Percentiles rank a stretch among this genome's conserved stretches.
Evolutionary conservation across 2,888 invertebrate genomes (phyloP).

Genomic region (Cylindroiulus punctatus): DNA sequence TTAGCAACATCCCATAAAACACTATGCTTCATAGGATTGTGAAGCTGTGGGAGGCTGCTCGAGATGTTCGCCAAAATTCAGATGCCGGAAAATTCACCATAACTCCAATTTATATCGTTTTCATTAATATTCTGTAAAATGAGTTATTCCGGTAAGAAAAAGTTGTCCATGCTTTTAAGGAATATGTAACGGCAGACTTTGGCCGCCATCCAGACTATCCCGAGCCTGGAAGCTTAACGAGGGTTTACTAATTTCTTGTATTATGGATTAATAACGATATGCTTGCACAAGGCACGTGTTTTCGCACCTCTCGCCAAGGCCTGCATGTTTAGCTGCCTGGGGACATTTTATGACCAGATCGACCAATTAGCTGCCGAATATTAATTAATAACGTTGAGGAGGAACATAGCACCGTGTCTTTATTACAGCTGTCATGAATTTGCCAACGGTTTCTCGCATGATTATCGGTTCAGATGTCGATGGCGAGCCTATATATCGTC

Average conservation of each 20-base stretch:
- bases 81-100: too few relatives aligned
- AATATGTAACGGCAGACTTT: background rate
- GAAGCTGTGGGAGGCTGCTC: too few relatives aligned
- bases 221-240: background rate
- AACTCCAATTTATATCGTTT: too few relatives aligned
- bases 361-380: background rate
- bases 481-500: background rate
- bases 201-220: too few relatives aligned
- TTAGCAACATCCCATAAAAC: too few relatives aligned
- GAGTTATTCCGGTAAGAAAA: too few relatives aligned
- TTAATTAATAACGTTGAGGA: conserved; percentile 1
- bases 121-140: too few relatives aligned
- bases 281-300: background rate
- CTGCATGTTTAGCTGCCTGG: background rate
- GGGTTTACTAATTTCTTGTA: background rate
- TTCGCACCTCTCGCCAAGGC: background rate
- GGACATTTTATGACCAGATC: background rate
- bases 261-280: background rate
- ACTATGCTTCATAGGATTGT: too few relatives aligned
- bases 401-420: background rate
- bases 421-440: background rate
- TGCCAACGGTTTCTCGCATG: too few relatives aligned
- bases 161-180: background rate
- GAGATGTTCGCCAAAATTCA: too few relatives aligned
- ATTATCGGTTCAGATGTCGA: background rate